Conservation (phyloP, 2,797 vertebrate species). For the Pipistrellus pygmaeus region DNA sequence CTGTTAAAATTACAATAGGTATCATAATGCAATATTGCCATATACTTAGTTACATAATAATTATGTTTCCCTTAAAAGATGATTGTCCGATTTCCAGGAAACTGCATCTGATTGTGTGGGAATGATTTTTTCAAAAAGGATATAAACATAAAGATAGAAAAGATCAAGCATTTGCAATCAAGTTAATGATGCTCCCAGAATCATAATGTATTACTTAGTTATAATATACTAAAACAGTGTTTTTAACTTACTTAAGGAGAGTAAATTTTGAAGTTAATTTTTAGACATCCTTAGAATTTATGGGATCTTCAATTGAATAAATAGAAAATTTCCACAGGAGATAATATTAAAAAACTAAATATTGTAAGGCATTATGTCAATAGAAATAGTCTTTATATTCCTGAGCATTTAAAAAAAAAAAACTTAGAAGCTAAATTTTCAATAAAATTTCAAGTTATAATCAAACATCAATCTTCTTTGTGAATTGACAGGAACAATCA, state of each 20-base stretch:
- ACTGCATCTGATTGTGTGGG: neutral
- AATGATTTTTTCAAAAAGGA: neutral
- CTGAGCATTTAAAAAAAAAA: neutral
- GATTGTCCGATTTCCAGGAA: neutral
- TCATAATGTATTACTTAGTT: neutral
- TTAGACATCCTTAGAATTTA: neutral
- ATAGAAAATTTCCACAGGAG: neutral
- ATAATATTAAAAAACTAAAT: neutral
- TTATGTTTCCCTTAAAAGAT: neutral
- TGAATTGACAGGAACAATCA: neutral
- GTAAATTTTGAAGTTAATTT: neutral
- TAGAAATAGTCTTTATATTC: neutral
- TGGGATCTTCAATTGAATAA: neutral
- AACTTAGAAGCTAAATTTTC: neutral
- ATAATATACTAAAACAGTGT: neutral
- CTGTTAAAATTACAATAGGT: neutral
- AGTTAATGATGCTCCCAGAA: neutral
- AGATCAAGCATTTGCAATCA: neutral
- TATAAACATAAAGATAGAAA: neutral
- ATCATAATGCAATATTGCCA: neutral
- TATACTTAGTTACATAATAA: neutral
- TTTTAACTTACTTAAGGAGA: neutral
- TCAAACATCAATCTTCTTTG: neutral
- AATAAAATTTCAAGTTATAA: neutral
- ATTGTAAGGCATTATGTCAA: neutral